Base-by-base conservation (phyloP, 2,888 invertebrate genomes). In the Cheilosia scutellata region DNA sequence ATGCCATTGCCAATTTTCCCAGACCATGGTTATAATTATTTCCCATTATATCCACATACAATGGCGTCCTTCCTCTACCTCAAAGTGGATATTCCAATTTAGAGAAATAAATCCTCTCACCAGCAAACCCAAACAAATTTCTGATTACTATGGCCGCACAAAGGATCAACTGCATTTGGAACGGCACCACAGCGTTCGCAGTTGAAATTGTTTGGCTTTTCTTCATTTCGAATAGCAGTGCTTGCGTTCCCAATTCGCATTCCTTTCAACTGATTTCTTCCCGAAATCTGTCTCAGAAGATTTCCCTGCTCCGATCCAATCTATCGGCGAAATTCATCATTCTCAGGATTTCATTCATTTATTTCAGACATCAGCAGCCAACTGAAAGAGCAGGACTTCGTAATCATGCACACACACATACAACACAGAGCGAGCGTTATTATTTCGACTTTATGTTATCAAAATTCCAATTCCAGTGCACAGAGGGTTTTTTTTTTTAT, bases 401-500 rank as follows among this genome's bases (percentile, higher is more conserved):
- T 20, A 20, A 20, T 20, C 20, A 20, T 20, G 20, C 20, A 20
- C 20, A 20, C 20, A 20, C 20, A 20, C 9, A 11, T 16, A 20
- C 49, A 49, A 25, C 33, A 60, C 7, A 11, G 9, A 65, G 4
- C 27, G 49, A 42, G 33, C 25, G 40, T 72, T 74, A 37, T 62
- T 68, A 74, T 72, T 72, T 74, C 65, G 63, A 77, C 72, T 78
- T 74, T 68, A 9, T 42, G 16, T 16, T 27, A 72, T 83, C 72
- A 66, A 78, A 83, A 78, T 74, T 79, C 63, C 55, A 83, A 83
- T 78, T 78, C 42, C 49, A 37, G 27, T 2, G 9, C n/a, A 53
- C 33, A 58, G 20, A 47, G 51, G 9, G 51, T 20, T 60, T 20
- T n/a, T 60, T 20, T n/a, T 51, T 29, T 2, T 13, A 51, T 27